phyloP scores from a whole-genome alignment of 37 sponge, comb jelly and placozoan genomes.

The Chondrilla cf. caribensis region DNA sequence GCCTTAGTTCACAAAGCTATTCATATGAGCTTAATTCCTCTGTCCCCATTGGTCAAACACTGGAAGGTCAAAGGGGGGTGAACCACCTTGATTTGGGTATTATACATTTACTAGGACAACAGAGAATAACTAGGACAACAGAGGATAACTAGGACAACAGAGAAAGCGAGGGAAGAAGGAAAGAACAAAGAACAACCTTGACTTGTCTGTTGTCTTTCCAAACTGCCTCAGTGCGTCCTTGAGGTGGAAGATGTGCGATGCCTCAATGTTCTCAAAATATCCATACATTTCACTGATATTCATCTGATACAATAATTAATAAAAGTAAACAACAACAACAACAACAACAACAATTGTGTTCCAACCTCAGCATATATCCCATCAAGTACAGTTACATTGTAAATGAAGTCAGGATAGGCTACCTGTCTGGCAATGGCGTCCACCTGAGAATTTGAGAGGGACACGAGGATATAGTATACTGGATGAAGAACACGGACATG shows the following conservation, averaged over 20 bases:
- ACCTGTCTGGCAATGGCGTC: not conserved
- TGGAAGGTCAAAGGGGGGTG: not conserved
- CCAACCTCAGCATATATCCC: not conserved
- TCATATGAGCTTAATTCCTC: no score
- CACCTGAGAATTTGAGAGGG: not conserved
- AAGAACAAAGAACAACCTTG: no score
- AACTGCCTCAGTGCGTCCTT: not conserved
- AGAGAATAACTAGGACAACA: no score
- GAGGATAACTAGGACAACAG: no score
- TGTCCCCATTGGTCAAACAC: no score
- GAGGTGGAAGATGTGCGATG: not conserved
- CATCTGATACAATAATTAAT: not conserved
- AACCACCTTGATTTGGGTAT: no score
- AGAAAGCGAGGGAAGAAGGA: no score
- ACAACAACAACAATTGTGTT: not conserved
- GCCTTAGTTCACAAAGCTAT: no score
- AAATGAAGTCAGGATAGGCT: not conserved
- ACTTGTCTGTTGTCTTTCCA: constrained; percentile 28
- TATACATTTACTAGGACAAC: no score
- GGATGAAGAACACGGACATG: no score
- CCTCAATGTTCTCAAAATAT: not conserved
- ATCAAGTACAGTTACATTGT: not conserved
- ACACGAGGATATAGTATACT: no score
- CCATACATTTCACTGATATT: not conserved
- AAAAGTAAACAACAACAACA: not conserved